These are phyloP conservation scores for Syngnathus rostellatus DNA, from an alignment of 2,797 vertebrate genomes.

Conservation along the genomic window DNA sequence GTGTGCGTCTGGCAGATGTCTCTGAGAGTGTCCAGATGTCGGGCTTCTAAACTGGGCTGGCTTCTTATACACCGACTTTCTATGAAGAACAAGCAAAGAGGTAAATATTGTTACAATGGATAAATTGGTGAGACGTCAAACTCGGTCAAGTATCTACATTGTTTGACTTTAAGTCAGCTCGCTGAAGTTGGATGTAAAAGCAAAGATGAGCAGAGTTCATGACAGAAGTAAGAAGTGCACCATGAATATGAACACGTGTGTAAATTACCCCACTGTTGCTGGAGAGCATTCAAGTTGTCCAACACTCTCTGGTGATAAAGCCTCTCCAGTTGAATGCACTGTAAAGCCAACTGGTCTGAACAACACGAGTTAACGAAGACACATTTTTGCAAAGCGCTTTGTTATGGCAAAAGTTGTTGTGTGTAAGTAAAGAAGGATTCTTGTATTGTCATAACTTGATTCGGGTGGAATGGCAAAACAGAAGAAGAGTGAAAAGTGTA, in stretches of 20 bases:
- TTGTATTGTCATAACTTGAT: background rate
- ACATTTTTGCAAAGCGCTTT: background rate
- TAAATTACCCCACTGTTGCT: constrained; percentile 83
- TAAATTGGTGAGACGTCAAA: background rate
- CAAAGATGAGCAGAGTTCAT: background rate
- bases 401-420: no score
- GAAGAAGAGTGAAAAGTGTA: background rate
- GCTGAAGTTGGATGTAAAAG: background rate
- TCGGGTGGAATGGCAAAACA: background rate
- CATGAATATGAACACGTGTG: background rate
- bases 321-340: constrained; percentile 86
- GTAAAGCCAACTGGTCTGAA: constrained; percentile 83
- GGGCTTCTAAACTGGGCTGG: constrained; percentile 58
- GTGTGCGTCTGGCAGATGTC: constrained; percentile 81
- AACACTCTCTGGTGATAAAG: constrained; percentile 88
- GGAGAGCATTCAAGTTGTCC: constrained; percentile 83
- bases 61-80: constrained; percentile 73
- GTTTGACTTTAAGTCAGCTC: background rate
- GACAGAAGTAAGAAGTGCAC: background rate
- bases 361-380: constrained; percentile 50
- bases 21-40: constrained; percentile 76
- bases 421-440: no score
- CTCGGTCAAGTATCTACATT: background rate
- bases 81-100: constrained; percentile 44
- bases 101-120: background rate